Evolutionary conservation across 1,140 invertebrate species (phyloP), one percentile per base, ranked within the genome.

Genomic region (Bombus difficillimus): DNA sequence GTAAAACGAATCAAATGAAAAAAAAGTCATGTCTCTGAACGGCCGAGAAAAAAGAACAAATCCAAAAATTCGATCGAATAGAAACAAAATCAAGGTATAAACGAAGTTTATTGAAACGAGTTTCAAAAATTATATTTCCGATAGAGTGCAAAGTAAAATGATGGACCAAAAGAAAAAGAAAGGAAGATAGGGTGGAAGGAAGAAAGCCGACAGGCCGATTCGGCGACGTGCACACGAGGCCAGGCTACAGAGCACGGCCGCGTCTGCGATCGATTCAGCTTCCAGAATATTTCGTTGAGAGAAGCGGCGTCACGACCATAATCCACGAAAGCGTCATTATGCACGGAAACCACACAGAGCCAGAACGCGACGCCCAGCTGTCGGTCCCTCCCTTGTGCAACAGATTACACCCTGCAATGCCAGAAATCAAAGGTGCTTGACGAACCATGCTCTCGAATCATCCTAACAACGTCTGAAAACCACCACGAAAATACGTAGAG

Each of bases 221-320:
- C 47, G 37, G 22, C 25, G 59, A 39, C 81, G 81, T 83, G 81
- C 81, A 82, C 80, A 78, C 41, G 74, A 75, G 74, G 43, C 57
- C 62, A 76, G 81, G 74, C 62, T 43, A 83, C 64, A n/a, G 81
- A 73, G 34, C 47, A 83, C 53, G 73, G 62, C 74, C 62, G 64
- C 74, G 64, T 77, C 62, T 53, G 81, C 81, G 81, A 83, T 83
- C 81, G 81, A 83, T 83, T 83, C 81, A 83, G 81, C 81, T 83
- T 83, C 81, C 81, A 83, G 81, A 83, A 83, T 83, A 83, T 83
- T 83, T 83, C 74, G 74, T 64, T 28, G 81, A 83, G 74, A 83
- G 81, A 83, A 83, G 62, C 81, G 47, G 81, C 81, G 81, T 83
- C 73, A 83, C 73, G 81, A 83, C 74, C 81, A 83, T 83, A 83